Evolutionary conservation across 2,797 vertebrate species (phyloP).

Genomic region (Cichlasoma orientale): DNA sequence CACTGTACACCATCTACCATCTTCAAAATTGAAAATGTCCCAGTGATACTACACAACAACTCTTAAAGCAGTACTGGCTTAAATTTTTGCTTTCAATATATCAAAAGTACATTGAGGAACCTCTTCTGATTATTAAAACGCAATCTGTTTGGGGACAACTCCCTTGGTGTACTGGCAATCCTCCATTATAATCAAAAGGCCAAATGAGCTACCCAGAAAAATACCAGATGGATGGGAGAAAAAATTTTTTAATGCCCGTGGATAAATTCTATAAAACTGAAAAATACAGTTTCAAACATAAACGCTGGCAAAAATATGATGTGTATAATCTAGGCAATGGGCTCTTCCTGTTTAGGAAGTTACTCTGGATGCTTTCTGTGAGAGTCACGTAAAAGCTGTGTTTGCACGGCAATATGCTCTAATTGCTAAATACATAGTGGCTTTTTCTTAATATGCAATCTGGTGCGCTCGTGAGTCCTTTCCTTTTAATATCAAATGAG

Average conservation of each 20-base stretch:
- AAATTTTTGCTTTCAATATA: background rate
- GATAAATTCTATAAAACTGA: conserved; percentile 18
- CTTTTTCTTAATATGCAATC: background rate
- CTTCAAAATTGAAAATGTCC: background rate
- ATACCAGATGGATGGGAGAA: conserved; percentile 37
- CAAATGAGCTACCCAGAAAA: conserved; percentile 10
- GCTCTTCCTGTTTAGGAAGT: background rate
- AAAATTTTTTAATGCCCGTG: conserved; percentile 2
- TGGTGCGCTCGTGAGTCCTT: background rate
- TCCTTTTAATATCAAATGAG: background rate
- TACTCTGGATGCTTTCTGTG: conserved; percentile 1
- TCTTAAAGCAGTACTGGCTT: background rate
- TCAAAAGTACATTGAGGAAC: background rate
- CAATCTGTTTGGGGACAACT: background rate
- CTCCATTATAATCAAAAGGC: conserved; percentile 22
- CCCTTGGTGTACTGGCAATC: conserved; percentile 6
- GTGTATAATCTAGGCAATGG: background rate
- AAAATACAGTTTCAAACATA: conserved; percentile 25
- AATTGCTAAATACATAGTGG: background rate
- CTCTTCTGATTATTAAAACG: conserved; percentile 11
- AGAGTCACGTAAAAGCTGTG: background rate
- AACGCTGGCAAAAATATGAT: conserved; percentile 20
- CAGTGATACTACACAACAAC: background rate
- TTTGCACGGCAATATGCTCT: background rate
- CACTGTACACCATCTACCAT: background rate